Evolutionary conservation across 2,797 vertebrate genomes (phyloP), one percentile per base, ranked within the genome.

Genomic region (Cuculus canorus): DNA sequence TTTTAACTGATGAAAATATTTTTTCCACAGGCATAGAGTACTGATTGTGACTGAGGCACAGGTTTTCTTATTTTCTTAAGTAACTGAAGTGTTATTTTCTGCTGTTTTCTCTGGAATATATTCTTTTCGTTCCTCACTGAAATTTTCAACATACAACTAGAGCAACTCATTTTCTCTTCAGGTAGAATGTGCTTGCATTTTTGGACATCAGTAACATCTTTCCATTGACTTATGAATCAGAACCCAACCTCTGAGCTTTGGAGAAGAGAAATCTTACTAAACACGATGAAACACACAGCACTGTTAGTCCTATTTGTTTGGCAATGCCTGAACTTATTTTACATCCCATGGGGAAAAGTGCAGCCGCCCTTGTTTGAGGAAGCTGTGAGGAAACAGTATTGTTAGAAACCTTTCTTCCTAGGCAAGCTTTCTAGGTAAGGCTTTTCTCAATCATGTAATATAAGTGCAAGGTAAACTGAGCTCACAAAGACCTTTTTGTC

Each of bases 271-370:
- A 35, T 60, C 24, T 53, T 53, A 5, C 4, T 30, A 30, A 53
- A 35, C 10, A 48, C 0, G 0, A 53, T 48, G 12, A 12, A 73
- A 54, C 2, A 1, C 24, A 33, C 7, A 33, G 12, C 21, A 23
- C 13, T 19, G 5, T 64, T 48, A 79, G 39, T 48, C 27, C 19
- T 70, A 23, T 68, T 78, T 59, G 5, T 53, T 27, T 75, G 43
- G 27, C 8, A 13, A 24, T 48, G 10, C 9, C 48, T 63, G 50
- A 59, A 28, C 5, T 70, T 66, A 14, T 50, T 83, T 75, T 43
- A 43, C 27, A 43, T 68, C 35, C 66, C 66, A 28, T 43, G 60
- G 60, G 28, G 33, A 86, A 80, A 77, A 73, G 17, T 57, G 13
- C 57, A 86, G 32, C 18, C 43, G 63, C 18, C 17, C 18, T 70